Evolutionary conservation across 2,113 vertebrate species (phyloP), one percentile per base, ranked within the genome.

Genomic region (Balaenoptera acutorostrata): DNA sequence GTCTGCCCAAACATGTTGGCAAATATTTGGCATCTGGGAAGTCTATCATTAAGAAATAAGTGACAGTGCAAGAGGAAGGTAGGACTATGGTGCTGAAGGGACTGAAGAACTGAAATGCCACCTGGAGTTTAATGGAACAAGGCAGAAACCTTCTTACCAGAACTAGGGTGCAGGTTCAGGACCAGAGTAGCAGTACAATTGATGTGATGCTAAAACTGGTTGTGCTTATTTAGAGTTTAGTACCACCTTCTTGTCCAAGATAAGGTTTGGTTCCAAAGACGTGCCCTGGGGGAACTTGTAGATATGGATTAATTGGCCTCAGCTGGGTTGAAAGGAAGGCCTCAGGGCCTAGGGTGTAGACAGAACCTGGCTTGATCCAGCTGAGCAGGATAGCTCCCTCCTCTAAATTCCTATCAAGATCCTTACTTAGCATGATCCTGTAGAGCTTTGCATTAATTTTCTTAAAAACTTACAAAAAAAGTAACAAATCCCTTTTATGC

Each of bases 371-470:
- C 6, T 17, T 5, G 14, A 14, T 61, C 33, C 13, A 29, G 3
- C 0, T 41, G 3, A 69, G 36, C 44, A 49, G 0, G 2, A 20
- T 6, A 39, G 17, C 9, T n/a, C 17, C 20, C 14, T 44, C 31
- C 29, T 55, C 46, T 44, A 77, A 69, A 90, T 63, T 81, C 3
- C 2, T 66, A 2, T 23, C 29, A 13, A n/a, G 1, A 20, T n/a
- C 55, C 46, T 84, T 33, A 44, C 0, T 8, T 39, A 6, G 2
- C 1, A 52, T 9, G 12, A n/a, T 14, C 29, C 29, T 9, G 0
- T 23, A 63, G 36, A 75, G 12, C 0, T 86, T 44, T 84, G 15
- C 18, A 57, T 20, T 63, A 36, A 46, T 44, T 66, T 88, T 68
- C 52, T 71, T 33, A 31, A 57, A 77, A 93, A 49, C 11, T 57